Percentiles rank a stretch among this genome's conserved stretches.
phyloP scores from a whole-genome alignment of 2,888 invertebrate genomes.

The Anodontia alba region DNA sequence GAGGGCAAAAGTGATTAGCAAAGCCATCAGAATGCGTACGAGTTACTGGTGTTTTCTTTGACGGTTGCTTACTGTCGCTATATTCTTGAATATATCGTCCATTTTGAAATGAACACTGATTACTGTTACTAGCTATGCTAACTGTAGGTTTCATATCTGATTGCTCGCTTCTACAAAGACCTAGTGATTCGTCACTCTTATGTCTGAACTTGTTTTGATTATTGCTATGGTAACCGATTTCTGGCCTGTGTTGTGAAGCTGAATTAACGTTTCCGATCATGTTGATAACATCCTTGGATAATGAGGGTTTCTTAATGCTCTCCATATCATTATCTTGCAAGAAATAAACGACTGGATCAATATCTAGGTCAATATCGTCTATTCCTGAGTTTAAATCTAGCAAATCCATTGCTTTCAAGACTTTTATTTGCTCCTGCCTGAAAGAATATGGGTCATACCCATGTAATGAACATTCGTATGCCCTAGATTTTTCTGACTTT shows the following conservation, averaged over 20 bases:
- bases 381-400: conserved; percentile 49
- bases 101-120: conserved; percentile 14
- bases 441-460: not conserved
- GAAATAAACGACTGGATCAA: conserved; percentile 58
- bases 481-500: not conserved
- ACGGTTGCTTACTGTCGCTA: not conserved
- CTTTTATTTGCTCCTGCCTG: conserved; percentile 14
- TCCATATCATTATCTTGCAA: conserved; percentile 33
- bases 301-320: conserved; percentile 32
- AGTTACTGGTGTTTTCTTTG: not conserved
- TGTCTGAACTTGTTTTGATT: conserved; percentile 41
- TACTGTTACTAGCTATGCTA: conserved; percentile 30
- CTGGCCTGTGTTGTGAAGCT: conserved; percentile 26
- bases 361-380: conserved; percentile 55
- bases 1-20: not conserved
- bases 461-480: not conserved
- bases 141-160: conserved; percentile 34
- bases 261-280: conserved; percentile 42
- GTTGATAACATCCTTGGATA: conserved; percentile 51
- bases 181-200: conserved; percentile 34
- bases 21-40: not conserved
- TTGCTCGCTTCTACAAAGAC: conserved; percentile 45
- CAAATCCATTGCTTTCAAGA: conserved; percentile 1
- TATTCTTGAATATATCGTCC: not conserved
- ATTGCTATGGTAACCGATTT: conserved; percentile 46